Conservation (phyloP, 1,140 invertebrate species). For the Drosophila seguyi region DNA sequence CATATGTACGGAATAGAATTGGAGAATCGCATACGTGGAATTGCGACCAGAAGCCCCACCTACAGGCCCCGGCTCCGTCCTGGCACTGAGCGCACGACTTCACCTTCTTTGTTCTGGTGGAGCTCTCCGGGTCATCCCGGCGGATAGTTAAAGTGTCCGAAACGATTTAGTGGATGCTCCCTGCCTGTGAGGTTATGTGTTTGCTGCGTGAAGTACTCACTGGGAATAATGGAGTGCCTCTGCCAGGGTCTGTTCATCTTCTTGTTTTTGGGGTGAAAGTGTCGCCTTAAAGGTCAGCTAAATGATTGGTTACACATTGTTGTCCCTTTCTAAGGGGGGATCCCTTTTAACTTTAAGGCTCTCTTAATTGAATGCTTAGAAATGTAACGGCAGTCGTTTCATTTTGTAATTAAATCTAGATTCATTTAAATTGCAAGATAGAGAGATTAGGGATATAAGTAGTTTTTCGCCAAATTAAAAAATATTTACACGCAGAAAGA, state of each 20-base stretch:
- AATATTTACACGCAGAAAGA: too few relatives aligned
- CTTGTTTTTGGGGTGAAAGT: constrained; percentile 23
- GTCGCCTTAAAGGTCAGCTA: constrained; percentile 15
- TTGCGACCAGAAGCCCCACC: constrained; percentile 23
- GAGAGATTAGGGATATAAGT: too few relatives aligned
- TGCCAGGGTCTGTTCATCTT: constrained; percentile 6
- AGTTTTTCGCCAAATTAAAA: too few relatives aligned
- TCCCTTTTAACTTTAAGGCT: background rate
- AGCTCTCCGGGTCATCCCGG: constrained; percentile 39
- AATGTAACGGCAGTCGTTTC: background rate
- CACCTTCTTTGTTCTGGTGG: constrained; percentile 28
- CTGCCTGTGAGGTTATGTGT: constrained; percentile 46
- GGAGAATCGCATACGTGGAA: constrained; percentile 45
- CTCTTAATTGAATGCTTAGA: background rate
- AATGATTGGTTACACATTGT: constrained; percentile 29
- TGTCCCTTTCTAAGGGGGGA: background rate
- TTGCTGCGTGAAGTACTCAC: constrained; percentile 49
- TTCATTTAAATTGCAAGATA: too few relatives aligned
- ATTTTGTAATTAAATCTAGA: too few relatives aligned
- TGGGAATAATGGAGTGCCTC: constrained; percentile 52
- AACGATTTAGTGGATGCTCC: constrained; percentile 59
- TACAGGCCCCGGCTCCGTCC: constrained; percentile 2
- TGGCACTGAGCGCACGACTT: constrained; percentile 33
- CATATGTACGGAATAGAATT: constrained; percentile 60
- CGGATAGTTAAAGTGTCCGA: constrained; percentile 63